Percentiles rank a stretch among this genome's conserved stretches.
Evolutionary conservation across 2,113 vertebrate genomes (phyloP).

Genomic region (Ivindomyrus marchei): DNA sequence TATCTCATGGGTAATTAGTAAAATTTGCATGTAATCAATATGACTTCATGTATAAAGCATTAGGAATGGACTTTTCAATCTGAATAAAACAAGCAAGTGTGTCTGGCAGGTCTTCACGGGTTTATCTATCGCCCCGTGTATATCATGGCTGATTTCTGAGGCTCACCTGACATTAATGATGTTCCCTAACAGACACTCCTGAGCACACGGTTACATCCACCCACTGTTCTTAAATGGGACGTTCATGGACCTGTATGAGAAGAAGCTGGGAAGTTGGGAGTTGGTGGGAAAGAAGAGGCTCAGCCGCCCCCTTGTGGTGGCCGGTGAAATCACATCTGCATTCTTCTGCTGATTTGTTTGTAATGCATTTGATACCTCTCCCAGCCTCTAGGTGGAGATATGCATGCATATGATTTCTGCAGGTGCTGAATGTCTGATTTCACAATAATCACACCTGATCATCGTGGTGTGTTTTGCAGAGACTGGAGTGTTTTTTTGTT

Average conservation of each 20-base stretch:
- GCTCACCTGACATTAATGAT: conserved; percentile 1
- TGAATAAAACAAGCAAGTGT: not conserved
- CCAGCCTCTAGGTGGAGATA: not conserved
- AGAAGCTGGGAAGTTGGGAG: not conserved
- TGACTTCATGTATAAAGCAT: not conserved
- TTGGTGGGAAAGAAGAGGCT: not conserved
- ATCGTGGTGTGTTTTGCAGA: not conserved
- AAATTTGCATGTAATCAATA: not conserved
- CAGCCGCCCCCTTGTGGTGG: not conserved
- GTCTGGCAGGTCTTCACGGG: not conserved
- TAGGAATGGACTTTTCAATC: not conserved
- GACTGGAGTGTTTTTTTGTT: not conserved
- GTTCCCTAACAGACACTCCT: not conserved
- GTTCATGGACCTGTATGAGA: not conserved
- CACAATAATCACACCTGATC: not conserved
- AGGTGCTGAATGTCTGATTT: not conserved
- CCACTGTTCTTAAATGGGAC: not conserved
- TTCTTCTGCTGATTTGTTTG: not conserved
- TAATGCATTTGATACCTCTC: not conserved
- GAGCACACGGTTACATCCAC: not conserved
- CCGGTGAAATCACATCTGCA: not conserved
- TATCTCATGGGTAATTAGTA: not conserved
- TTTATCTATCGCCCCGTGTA: not conserved
- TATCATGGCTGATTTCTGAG: not conserved
- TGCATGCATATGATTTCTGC: not conserved